Conservation (phyloP, 2,888 invertebrate genomes). For the Cosmopolites sordidus region DNA sequence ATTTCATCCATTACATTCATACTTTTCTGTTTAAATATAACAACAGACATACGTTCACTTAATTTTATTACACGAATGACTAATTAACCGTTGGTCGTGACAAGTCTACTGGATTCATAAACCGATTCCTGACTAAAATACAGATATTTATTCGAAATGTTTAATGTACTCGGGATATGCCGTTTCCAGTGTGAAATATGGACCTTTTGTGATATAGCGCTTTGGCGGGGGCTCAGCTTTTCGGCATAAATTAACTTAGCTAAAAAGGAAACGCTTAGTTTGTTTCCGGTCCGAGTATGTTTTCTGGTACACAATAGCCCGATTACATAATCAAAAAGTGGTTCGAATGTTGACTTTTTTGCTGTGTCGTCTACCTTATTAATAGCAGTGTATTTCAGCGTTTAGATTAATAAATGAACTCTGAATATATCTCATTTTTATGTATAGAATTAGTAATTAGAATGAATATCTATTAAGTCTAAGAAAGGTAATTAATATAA, state of each 20-base stretch:
- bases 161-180: neutral
- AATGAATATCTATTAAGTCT: too few relatives aligned
- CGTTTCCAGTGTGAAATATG: conserved; percentile 15
- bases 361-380: neutral
- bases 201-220: conserved; percentile 10
- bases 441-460: too few relatives aligned
- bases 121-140: neutral
- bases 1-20: too few relatives aligned
- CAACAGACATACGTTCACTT: too few relatives aligned
- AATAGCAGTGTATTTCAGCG: neutral
- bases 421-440: too few relatives aligned
- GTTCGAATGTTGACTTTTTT: neutral
- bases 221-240: conserved; percentile 5
- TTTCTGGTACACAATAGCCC: neutral
- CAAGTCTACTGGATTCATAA: neutral
- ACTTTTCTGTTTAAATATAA: too few relatives aligned
- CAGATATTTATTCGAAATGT: neutral
- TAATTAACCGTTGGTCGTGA: too few relatives aligned
- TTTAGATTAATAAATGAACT: too few relatives aligned
- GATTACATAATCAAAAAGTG: neutral
- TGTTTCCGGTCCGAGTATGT: conserved; percentile 7
- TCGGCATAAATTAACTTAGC: conserved; percentile 11
- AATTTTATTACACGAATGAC: too few relatives aligned
- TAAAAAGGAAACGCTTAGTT: conserved; percentile 14
- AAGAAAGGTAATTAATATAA: too few relatives aligned